phyloP scores from a whole-genome alignment of 2,888 invertebrate genomes.

The Corythucha ciliata region DNA sequence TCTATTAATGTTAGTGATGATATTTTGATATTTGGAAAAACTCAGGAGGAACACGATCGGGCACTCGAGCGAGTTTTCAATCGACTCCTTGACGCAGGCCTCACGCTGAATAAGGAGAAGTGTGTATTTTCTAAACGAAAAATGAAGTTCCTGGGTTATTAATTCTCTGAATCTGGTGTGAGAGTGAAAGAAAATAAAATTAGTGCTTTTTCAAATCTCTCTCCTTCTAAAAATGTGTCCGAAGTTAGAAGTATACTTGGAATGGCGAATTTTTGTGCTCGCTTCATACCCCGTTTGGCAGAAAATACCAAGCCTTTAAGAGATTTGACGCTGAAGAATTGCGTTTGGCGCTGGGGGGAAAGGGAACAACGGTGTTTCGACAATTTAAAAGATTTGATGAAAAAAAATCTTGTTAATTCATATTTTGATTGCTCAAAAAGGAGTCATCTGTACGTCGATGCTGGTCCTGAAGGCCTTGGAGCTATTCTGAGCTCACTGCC shows the following conservation, averaged over 20 bases:
- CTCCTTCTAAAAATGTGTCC: slow-evolving; percentile 21
- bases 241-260: slow-evolving; percentile 13
- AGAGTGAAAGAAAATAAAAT: slow-evolving; percentile 25
- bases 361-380: slow-evolving; percentile 1
- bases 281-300: slow-evolving; percentile 2
- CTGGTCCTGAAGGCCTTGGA: slow-evolving; percentile 9
- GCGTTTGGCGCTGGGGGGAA: neutral
- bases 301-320: neutral
- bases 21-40: slow-evolving; percentile 39
- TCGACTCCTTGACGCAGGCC: slow-evolving; percentile 26
- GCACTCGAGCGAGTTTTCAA: slow-evolving; percentile 34
- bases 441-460: slow-evolving; percentile 9
- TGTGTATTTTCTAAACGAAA: slow-evolving; percentile 34
- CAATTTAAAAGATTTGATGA: neutral
- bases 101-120: slow-evolving; percentile 36
- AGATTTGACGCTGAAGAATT: neutral
- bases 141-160: slow-evolving; percentile 37
- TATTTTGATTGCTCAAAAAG: slow-evolving; percentile 16
- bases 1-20: slow-evolving; percentile 41
- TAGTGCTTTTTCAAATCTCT: slow-evolving; percentile 22
- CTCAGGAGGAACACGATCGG: slow-evolving; percentile 36
- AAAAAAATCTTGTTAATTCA: slow-evolving; percentile 3
- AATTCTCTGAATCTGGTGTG: slow-evolving; percentile 29
- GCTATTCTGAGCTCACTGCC: slow-evolving; percentile 2
- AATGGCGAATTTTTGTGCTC: slow-evolving; percentile 3